Conservation (phyloP, 2,888 invertebrate genomes). For the Dermolepida albohirtum region DNA sequence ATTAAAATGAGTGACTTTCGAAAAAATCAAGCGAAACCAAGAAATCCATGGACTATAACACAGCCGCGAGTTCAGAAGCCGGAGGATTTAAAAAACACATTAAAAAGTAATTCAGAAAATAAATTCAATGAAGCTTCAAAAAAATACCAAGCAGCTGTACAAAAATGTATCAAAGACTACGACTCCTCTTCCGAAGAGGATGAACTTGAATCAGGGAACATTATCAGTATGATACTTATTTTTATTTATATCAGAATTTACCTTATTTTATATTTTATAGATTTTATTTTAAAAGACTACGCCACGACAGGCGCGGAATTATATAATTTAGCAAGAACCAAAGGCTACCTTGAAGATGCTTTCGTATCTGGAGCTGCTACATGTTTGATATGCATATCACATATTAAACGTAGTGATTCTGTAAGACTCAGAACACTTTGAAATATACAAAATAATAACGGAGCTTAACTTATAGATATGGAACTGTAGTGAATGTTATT, state of each 20-base stretch:
- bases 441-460: no score
- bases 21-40: constrained; percentile 34
- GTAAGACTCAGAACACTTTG: constrained; percentile 60
- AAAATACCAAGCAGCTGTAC: constrained; percentile 66
- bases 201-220: constrained; percentile 66
- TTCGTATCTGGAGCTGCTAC: constrained; percentile 84
- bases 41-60: constrained; percentile 43
- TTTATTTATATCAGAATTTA: constrained; percentile 20
- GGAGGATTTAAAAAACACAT: constrained; percentile 34
- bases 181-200: constrained; percentile 70
- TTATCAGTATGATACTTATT: constrained; percentile 62
- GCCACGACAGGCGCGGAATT: constrained; percentile 61
- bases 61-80: constrained; percentile 36
- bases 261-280: constrained; percentile 56
- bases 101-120: constrained; percentile 51
- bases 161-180: constrained; percentile 66
- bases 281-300: constrained; percentile 67
- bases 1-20: constrained; percentile 41
- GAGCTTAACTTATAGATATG: constrained; percentile 73
- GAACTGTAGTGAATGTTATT: constrained; percentile 86
- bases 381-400: constrained; percentile 92
- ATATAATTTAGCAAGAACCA: constrained; percentile 71
- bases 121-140: constrained; percentile 67
- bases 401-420: constrained; percentile 82
- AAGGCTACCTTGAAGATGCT: constrained; percentile 80